These are phyloP conservation scores for Oryzias woworae DNA, from an alignment of 2,113 vertebrate genomes.

Conservation along the genomic window DNA sequence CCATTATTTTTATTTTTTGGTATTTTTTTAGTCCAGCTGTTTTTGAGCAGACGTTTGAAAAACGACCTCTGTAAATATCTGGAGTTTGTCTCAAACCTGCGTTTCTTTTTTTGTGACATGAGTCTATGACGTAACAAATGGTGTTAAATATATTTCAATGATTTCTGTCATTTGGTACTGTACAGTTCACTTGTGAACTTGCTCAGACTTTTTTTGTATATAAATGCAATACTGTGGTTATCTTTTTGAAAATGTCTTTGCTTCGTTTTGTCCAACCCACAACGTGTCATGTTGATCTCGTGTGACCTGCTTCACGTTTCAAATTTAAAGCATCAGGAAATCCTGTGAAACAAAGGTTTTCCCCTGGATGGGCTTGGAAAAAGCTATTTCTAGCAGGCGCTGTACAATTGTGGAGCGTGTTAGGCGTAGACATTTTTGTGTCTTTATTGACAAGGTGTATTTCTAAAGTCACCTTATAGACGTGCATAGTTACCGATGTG, in stretches of 20 bases:
- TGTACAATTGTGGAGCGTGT: no score
- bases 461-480: no score
- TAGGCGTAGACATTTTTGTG: no score
- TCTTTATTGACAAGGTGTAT: no score
- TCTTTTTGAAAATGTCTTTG: background rate
- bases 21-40: conserved; percentile 28
- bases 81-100: conserved; percentile 31
- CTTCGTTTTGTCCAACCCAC: background rate
- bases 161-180: conserved; percentile 33
- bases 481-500: no score
- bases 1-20: conserved; percentile 57
- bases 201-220: conserved; percentile 55
- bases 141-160: conserved; percentile 19
- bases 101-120: conserved; percentile 1
- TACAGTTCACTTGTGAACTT: conserved; percentile 38
- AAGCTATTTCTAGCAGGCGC: no score
- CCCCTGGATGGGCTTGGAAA: no score
- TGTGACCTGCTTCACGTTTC: no score
- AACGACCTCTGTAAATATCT: conserved; percentile 16
- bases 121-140: conserved; percentile 4
- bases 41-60: background rate
- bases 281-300: background rate
- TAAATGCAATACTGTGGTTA: conserved; percentile 22
- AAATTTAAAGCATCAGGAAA: no score
- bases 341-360: no score